phyloP scores from a whole-genome alignment of 2,888 invertebrate genomes.

The Odontothrips loti region DNA sequence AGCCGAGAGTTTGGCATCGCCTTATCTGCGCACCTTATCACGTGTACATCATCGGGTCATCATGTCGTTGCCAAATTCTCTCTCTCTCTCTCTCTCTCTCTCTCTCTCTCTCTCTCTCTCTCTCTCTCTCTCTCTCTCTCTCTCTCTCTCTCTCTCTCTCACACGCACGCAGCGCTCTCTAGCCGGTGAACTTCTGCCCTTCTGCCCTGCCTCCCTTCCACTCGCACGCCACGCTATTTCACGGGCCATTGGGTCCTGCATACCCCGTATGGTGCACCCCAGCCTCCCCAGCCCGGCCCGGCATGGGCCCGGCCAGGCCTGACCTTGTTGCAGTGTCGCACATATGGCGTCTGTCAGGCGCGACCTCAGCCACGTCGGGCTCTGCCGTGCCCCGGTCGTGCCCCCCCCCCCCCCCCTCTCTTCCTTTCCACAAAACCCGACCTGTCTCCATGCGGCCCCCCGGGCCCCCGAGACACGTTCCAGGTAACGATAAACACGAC shows the following conservation, averaged over 20 bases:
- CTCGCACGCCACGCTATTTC: not conserved
- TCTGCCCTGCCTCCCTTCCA: too few species aligned
- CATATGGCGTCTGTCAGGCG: not conserved
- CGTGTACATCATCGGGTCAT: not conserved
- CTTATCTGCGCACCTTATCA: too few species aligned
- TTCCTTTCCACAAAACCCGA: not conserved
- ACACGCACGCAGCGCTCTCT: too few species aligned
- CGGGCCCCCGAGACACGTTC: too few species aligned
- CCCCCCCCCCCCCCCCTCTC: not conserved
- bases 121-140: not conserved
- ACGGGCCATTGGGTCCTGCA: not conserved
- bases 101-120: not conserved
- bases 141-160: not conserved
- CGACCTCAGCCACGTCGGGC: not conserved
- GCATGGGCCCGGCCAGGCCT: not conserved
- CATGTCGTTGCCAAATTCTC: not conserved
- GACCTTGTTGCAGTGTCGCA: not conserved
- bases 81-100: not conserved
- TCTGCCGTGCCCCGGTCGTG: too few species aligned
- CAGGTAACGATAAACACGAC: too few species aligned
- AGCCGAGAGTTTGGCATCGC: not conserved
- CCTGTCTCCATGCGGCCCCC: too few species aligned
- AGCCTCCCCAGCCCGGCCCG: not conserved
- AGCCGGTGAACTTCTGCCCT: too few species aligned
- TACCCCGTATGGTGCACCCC: not conserved